Percentiles rank a stretch among this genome's conserved stretches.
These are phyloP conservation scores for Xanthorhoe designata DNA, from an alignment of 2,888 invertebrate species.

Conservation along the genomic window DNA sequence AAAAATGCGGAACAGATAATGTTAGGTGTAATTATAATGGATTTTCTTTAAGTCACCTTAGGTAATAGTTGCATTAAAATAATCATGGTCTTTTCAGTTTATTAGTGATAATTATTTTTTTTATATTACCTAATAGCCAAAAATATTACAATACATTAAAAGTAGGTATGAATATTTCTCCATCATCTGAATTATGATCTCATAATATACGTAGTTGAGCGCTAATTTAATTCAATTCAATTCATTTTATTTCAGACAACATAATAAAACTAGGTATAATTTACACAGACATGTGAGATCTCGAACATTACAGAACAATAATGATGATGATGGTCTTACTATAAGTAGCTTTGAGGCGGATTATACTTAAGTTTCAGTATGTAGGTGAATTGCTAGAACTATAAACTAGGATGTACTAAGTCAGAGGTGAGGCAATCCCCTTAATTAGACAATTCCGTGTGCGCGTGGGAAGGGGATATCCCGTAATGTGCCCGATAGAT, in stretches of 20 bases:
- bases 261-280: too few species aligned
- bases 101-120: too few species aligned
- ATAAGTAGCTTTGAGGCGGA: background rate
- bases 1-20: background rate
- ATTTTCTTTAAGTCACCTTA: too few species aligned
- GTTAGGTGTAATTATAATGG: background rate
- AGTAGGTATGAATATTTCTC: too few species aligned
- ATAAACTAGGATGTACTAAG: background rate
- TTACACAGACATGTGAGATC: background rate
- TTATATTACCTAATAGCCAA: too few species aligned
- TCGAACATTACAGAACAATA: background rate
- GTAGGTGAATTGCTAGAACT: background rate
- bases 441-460: slow-evolving; percentile 54
- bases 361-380: background rate
- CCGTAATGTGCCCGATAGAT: slow-evolving; percentile 17
- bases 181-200: too few species aligned
- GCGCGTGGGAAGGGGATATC: slow-evolving; percentile 51
- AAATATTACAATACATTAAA: too few species aligned
- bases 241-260: too few species aligned
- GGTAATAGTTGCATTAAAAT: too few species aligned
- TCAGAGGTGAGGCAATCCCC: slow-evolving; percentile 13
- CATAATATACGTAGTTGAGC: too few species aligned
- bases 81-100: too few species aligned
- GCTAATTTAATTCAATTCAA: too few species aligned
- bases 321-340: background rate